phyloP scores from a whole-genome alignment of 2,113 vertebrate genomes.

The Eulemur macaco region DNA sequence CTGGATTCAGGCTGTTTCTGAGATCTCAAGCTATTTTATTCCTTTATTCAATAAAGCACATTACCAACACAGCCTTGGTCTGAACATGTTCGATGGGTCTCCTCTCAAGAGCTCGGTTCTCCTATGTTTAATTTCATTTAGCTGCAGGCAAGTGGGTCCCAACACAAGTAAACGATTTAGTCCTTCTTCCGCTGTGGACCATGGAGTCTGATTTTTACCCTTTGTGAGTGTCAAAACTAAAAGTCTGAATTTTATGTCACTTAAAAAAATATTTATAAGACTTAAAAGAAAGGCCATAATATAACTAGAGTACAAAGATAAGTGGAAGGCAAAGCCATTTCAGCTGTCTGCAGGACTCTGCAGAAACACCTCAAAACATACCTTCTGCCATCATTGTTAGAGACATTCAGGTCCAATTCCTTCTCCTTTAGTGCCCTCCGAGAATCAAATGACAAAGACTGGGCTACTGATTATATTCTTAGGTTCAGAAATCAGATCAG shows the following conservation, averaged over 20 bases:
- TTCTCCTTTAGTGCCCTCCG: not conserved
- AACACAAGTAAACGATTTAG: not conserved
- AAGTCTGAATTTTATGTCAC: not conserved
- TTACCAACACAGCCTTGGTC: not conserved
- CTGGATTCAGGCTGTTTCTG: not conserved
- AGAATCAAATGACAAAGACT: not conserved
- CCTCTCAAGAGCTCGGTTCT: not conserved
- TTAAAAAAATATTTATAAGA: not conserved
- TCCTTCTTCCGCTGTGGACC: not conserved
- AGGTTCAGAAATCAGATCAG: not conserved
- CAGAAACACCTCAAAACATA: fast-evolving
- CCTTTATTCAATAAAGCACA: not conserved
- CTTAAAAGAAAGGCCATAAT: not conserved
- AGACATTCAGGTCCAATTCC: not conserved
- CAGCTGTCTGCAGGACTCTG: not conserved
- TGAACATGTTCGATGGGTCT: not conserved
- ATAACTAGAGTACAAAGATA: not conserved
- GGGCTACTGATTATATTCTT: not conserved
- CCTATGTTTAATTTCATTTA: not conserved
- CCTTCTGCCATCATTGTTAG: not conserved
- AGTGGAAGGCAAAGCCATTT: not conserved
- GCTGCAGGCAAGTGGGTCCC: no score
- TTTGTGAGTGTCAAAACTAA: not conserved
- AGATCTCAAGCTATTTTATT: not conserved
- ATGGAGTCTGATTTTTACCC: not conserved